Percentiles rank a stretch among this genome's conserved stretches.
Conservation (phyloP, 2,888 invertebrate genomes). For the Sinodicranocentrus sp. region DNA sequence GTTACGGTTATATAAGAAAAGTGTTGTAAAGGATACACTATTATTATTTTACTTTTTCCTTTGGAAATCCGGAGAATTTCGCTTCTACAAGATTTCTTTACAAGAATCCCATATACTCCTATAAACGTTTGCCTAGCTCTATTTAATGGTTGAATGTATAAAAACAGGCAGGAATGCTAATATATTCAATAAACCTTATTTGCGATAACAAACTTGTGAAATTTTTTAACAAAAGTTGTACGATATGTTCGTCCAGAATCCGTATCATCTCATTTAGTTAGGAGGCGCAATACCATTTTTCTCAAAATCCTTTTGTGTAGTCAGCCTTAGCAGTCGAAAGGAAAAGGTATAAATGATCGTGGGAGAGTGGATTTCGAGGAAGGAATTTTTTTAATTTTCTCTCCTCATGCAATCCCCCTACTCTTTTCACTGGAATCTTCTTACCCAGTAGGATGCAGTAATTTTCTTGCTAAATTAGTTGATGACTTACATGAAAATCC, state of each 20-base stretch:
- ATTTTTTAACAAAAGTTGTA: slow-evolving; percentile 6
- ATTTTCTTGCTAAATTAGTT: slow-evolving; percentile 6
- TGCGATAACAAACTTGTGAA: background rate
- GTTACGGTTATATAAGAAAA: no score
- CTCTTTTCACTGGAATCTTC: background rate
- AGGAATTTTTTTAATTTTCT: slow-evolving; percentile 22
- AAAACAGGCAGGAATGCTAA: no score
- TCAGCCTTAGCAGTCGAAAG: background rate
- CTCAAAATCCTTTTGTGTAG: background rate
- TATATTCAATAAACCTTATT: background rate
- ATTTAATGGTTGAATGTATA: no score
- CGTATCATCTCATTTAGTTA: slow-evolving; percentile 9
- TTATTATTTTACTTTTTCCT: no score
- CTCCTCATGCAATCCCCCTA: slow-evolving; percentile 20
- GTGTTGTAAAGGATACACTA: no score
- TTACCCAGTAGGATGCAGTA: background rate
- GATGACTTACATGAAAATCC: slow-evolving; percentile 15
- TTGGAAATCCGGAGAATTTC: no score
- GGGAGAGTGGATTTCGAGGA: background rate
- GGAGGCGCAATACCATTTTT: background rate
- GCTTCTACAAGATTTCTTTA: no score
- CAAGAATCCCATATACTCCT: no score
- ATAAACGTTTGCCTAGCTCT: no score
- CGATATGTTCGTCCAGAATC: background rate
- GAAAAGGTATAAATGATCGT: no score